Conservation (phyloP, 2,113 vertebrate species). For the Phalacrocorax pelagicus region DNA sequence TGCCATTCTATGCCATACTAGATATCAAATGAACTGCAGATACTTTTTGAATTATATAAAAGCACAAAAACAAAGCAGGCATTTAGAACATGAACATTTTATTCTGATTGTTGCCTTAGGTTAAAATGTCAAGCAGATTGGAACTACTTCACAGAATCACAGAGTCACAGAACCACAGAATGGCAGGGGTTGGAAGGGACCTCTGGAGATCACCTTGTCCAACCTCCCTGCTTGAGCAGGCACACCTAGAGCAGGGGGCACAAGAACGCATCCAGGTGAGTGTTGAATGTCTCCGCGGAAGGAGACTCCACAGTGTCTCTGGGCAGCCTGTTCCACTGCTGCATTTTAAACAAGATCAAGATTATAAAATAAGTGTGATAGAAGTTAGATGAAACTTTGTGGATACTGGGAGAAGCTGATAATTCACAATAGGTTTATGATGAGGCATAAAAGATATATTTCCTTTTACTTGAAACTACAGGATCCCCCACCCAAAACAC, state of each 20-base stretch:
- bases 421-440: background rate
- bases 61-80: background rate
- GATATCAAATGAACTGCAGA: background rate
- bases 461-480: background rate
- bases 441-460: accelerated
- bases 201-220: too few relatives aligned
- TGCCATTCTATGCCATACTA: background rate
- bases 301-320: too few relatives aligned
- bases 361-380: background rate
- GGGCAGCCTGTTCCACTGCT: too few relatives aligned
- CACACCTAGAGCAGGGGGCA: too few relatives aligned
- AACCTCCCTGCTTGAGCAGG: too few relatives aligned
- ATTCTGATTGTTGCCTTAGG: background rate
- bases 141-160: background rate
- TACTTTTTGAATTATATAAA: background rate
- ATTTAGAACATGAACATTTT: background rate
- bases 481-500: background rate
- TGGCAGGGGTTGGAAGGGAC: too few relatives aligned
- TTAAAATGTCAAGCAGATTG: background rate
- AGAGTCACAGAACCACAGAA: too few relatives aligned
- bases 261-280: too few relatives aligned
- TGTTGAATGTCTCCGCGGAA: too few relatives aligned
- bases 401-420: background rate
- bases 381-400: background rate
- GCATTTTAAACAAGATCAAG: background rate